These are phyloP conservation scores for Hololepta plana DNA, from an alignment of 2,888 invertebrate species.

Conservation along the genomic window DNA sequence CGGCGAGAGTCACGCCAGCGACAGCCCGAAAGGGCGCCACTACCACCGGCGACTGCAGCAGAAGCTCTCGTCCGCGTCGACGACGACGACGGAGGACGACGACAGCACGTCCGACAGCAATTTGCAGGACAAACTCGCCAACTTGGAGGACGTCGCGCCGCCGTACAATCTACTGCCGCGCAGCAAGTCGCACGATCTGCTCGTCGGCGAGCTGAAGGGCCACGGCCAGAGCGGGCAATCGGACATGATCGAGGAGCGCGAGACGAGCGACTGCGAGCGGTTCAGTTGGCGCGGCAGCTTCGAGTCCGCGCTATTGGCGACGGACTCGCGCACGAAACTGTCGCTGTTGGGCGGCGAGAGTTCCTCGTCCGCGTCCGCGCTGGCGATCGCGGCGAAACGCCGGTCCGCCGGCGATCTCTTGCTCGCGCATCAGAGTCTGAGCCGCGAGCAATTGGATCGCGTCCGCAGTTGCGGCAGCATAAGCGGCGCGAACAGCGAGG, in stretches of 20 bases:
- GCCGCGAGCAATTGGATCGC: conserved; percentile 53
- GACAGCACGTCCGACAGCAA: conserved; percentile 49
- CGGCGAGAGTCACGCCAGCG: conserved; percentile 40
- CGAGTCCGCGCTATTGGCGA: conserved; percentile 76
- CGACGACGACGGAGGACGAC: conserved; percentile 49
- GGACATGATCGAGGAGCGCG: conserved; percentile 42
- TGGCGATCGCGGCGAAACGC: conserved; percentile 54
- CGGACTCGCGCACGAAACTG: conserved; percentile 66
- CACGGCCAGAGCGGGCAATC: conserved; percentile 31
- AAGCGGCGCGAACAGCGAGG: conserved; percentile 45
- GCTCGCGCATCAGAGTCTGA: conserved; percentile 62
- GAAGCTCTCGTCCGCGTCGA: conserved; percentile 38
- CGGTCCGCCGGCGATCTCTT: conserved; percentile 70
- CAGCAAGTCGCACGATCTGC: conserved; percentile 66
- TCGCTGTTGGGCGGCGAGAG: conserved; percentile 42
- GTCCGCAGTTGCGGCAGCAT: conserved; percentile 71
- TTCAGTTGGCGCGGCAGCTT: conserved; percentile 88
- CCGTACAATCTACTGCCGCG: conserved; percentile 42
- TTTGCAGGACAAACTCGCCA: conserved; percentile 20
- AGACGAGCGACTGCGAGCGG: conserved; percentile 73
- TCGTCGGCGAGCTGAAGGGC: conserved; percentile 39
- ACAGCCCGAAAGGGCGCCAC: conserved; percentile 40
- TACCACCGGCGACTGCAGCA: conserved; percentile 37
- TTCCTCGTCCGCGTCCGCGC: conserved; percentile 43
- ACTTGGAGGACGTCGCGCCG: conserved; percentile 29